phyloP scores from a whole-genome alignment of 2,888 invertebrate genomes.

The Polymixis flavicincta region DNA sequence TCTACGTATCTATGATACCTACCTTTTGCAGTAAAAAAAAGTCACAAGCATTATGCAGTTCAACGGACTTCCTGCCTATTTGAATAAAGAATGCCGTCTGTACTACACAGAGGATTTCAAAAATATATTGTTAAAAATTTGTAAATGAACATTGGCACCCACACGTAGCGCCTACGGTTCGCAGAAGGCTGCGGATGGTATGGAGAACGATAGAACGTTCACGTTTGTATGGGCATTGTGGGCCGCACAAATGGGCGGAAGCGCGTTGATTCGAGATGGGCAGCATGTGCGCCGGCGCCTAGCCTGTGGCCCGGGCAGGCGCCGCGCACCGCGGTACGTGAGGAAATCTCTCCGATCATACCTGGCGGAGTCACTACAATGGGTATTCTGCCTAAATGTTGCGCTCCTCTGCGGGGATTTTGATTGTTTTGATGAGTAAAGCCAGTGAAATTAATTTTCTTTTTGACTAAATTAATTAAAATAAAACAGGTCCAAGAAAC shows the following conservation, averaged over 20 bases:
- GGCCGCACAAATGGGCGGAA: constrained; percentile 87
- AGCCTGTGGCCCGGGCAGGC: constrained; percentile 79
- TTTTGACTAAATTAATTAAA: background rate
- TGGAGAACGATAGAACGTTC: constrained; percentile 56
- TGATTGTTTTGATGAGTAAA: background rate
- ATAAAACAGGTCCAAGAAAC: background rate
- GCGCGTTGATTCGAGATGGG: constrained; percentile 68
- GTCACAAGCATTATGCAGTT: constrained; percentile 5
- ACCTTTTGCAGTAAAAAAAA: constrained; percentile 5
- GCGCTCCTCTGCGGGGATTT: constrained; percentile 58
- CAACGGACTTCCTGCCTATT: constrained; percentile 56
- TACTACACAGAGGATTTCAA: constrained; percentile 49
- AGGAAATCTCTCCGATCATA: constrained; percentile 83
- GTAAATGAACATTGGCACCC: constrained; percentile 79
- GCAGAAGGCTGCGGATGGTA: constrained; percentile 79
- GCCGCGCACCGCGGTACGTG: constrained; percentile 82
- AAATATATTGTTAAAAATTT: constrained; percentile 81
- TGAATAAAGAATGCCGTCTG: constrained; percentile 48
- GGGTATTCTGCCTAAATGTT: constrained; percentile 62
- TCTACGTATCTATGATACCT: background rate
- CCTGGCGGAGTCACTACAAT: constrained; percentile 49
- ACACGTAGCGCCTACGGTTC: constrained; percentile 85
- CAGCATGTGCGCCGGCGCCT: constrained; percentile 83
- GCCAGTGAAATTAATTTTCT: background rate
- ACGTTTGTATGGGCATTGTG: constrained; percentile 82